A percentile compares a stretch with the other conserved stretches of the same genome.
Conservation (phyloP, 2,113 vertebrate species). For the Heptranchias perlo region DNA sequence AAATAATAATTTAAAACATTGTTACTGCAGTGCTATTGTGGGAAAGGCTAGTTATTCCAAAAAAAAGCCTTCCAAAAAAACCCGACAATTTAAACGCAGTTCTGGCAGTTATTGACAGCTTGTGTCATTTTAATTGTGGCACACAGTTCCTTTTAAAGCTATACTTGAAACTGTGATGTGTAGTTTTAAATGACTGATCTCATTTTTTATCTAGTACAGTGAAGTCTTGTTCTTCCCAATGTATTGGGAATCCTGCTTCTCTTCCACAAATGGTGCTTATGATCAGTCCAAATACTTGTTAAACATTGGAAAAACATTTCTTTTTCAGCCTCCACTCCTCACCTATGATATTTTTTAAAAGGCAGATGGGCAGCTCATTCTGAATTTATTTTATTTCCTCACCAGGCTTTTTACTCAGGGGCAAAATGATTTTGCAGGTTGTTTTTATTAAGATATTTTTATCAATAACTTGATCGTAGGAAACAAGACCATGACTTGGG, state of each 20-base stretch:
- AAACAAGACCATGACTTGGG: neutral
- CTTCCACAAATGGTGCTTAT: neutral
- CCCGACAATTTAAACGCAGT: too few species aligned
- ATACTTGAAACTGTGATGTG: neutral
- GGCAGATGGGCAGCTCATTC: neutral
- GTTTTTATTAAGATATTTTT: neutral
- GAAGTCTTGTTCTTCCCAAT: neutral
- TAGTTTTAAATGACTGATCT: neutral
- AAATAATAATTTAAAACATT: neutral
- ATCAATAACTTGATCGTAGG: neutral
- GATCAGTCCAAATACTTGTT: neutral
- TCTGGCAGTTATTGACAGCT: neutral
- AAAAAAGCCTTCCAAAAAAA: neutral
- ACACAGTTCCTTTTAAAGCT: neutral
- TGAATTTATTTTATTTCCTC: neutral
- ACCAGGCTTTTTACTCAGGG: neutral
- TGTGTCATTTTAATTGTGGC: neutral
- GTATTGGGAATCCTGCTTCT: neutral
- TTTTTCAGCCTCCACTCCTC: neutral
- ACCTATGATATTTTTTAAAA: neutral
- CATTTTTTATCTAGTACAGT: neutral
- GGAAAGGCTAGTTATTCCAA: neutral
- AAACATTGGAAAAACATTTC: neutral
- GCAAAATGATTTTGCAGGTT: neutral
- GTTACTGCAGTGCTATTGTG: neutral